Evolutionary conservation across 2,797 vertebrate genomes (phyloP).

Genomic region (Vireo griseus): DNA sequence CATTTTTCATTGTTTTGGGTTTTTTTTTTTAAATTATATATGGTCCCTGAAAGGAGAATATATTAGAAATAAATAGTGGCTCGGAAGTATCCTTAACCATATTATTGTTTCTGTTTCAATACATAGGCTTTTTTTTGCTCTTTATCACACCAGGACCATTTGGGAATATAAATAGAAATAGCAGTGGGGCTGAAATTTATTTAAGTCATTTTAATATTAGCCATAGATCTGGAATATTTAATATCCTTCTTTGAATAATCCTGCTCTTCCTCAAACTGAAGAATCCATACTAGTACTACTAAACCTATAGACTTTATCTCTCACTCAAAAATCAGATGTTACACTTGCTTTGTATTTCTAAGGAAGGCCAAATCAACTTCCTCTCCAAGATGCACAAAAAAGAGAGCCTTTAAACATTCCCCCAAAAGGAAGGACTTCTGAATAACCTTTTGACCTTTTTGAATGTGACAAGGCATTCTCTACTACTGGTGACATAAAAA

Average conservation of each 20-base stretch:
- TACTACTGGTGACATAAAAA: neutral
- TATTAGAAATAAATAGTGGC: neutral
- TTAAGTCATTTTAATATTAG: neutral
- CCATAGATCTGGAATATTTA: neutral
- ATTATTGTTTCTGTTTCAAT: neutral
- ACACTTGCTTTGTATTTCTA: neutral
- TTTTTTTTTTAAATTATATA: neutral
- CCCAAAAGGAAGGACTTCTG: slow-evolving; percentile 33
- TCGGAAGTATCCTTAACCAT: neutral
- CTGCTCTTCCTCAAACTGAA: neutral
- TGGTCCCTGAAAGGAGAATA: neutral
- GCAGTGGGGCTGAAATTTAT: accelerated
- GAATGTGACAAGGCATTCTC: neutral
- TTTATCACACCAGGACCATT: neutral
- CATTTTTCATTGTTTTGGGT: accelerated
- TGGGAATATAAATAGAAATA: neutral
- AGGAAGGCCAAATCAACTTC: slow-evolving; percentile 12
- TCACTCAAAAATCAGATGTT: neutral
- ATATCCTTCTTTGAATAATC: neutral
- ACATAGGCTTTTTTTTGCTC: neutral
- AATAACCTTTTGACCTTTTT: slow-evolving; percentile 25
- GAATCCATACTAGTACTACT: neutral
- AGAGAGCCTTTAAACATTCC: neutral
- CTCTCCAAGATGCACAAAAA: neutral
- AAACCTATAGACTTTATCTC: neutral